Percentiles rank a stretch among this genome's conserved stretches.
Conservation (phyloP, 2,888 invertebrate genomes). For the Pterostichus niger region DNA sequence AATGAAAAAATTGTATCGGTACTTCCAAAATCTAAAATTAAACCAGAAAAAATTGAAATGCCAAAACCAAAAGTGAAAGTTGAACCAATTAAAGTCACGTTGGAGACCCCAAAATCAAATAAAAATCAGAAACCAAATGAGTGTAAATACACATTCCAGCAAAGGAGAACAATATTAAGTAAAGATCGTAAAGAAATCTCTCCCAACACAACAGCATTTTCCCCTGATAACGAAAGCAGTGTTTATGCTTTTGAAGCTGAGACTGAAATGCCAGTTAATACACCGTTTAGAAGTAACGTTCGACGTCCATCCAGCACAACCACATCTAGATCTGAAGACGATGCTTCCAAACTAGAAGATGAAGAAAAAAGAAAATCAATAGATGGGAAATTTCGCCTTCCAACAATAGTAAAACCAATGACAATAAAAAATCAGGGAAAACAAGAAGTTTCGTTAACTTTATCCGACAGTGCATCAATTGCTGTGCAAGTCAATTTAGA, state of each 20-base stretch:
- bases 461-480: slow-evolving; percentile 78
- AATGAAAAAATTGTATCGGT: not conserved
- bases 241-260: slow-evolving; percentile 87
- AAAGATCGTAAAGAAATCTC: slow-evolving; percentile 77
- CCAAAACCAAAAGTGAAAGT: slow-evolving; percentile 66
- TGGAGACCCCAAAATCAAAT: slow-evolving; percentile 69
- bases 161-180: slow-evolving; percentile 80
- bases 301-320: slow-evolving; percentile 77
- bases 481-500: slow-evolving; percentile 80
- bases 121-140: slow-evolving; percentile 50
- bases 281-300: slow-evolving; percentile 80
- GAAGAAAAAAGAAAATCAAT: slow-evolving; percentile 65
- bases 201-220: slow-evolving; percentile 81
- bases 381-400: slow-evolving; percentile 73
- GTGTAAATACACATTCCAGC: slow-evolving; percentile 71
- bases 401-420: slow-evolving; percentile 70
- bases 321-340: slow-evolving; percentile 77
- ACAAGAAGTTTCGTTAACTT: slow-evolving; percentile 74
- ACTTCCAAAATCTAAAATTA: slow-evolving; percentile 41
- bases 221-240: slow-evolving; percentile 84
- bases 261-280: slow-evolving; percentile 80
- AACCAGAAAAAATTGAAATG: slow-evolving; percentile 65
- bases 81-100: slow-evolving; percentile 41
- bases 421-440: slow-evolving; percentile 67
- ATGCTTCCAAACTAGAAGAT: slow-evolving; percentile 74